phyloP scores from a whole-genome alignment of 1,140 invertebrate genomes.

The Hermetia illucens region DNA sequence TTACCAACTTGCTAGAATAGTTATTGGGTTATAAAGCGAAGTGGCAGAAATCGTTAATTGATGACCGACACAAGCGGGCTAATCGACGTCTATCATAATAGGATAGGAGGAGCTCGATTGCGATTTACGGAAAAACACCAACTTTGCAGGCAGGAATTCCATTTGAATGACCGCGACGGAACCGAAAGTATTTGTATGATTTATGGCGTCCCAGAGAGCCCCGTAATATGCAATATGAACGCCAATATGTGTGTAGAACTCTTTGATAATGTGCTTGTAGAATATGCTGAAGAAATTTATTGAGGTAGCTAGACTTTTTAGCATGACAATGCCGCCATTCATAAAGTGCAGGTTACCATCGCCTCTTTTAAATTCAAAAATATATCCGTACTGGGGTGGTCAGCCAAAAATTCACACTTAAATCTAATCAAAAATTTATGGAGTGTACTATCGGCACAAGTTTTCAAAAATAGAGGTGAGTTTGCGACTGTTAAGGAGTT shows the following conservation, averaged over 20 bases:
- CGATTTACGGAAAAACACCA: too few species aligned
- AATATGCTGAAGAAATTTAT: not conserved
- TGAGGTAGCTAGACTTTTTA: not conserved
- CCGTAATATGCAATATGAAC: not conserved
- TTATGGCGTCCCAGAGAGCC: too few species aligned
- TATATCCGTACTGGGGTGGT: not conserved
- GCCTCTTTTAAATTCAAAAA: not conserved
- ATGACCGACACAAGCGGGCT: too few species aligned
- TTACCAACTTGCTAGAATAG: too few species aligned
- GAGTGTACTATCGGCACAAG: not conserved
- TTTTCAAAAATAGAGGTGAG: not conserved
- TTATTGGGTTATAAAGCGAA: too few species aligned
- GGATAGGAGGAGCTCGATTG: too few species aligned
- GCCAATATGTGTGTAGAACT: not conserved
- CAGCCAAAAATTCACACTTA: not conserved
- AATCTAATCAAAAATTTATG: not conserved
- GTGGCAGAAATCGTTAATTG: too few species aligned
- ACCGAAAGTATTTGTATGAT: too few species aligned
- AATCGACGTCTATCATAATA: too few species aligned
- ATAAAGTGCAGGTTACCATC: not conserved
- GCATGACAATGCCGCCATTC: not conserved
- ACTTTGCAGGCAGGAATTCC: too few species aligned
- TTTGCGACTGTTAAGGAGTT: not conserved
- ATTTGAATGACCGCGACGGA: too few species aligned
- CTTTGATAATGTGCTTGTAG: not conserved